Base-by-base conservation (phyloP, 35 echinoderm and acorn worm species). In the Ptychodera flava region DNA sequence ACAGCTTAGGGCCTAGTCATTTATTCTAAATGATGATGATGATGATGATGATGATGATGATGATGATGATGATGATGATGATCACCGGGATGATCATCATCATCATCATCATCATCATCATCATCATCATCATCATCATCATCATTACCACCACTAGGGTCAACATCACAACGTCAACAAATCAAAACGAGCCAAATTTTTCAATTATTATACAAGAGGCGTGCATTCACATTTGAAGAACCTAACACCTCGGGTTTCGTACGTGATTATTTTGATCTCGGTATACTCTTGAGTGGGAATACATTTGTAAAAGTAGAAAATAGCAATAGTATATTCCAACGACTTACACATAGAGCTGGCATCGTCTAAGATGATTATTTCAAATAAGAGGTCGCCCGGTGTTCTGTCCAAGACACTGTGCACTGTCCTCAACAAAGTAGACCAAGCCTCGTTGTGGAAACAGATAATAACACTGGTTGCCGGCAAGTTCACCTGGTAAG, bases 391-490 rank as follows among this genome's bases (percentile, higher is more conserved):
- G 22, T 64, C 45, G 22, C 22, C 45, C 6, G 45, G 45, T 64
- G 45, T 64, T 64, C 45, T 64, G 22, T 64, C 45, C 6, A 64
- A 22, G 6, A 64, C 45, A 64, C 94, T 97, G 77, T 88, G 76
- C 28, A 97, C 89, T 35, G 94, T 97, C 35, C 94, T 52, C 84
- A 97, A 80, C 87, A 97, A 91, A 27, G 91, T 91, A n/a, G 94
- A 97, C 37, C 94, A 90, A 28, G 94, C 94, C 37, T 97, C 94
- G 87, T 97, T 97, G 38, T 97, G 94, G 83, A 97, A 97, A 38
- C 91, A 93, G 37, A 97, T 97, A 76, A 97, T 93, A 31, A 97
- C 84, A 34, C 91, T 93, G n/a, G 91, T 97, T 35, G 92, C 36
- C 15, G 94, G 94, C 45, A 64, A 64, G 6, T 64, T 6, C 6